phyloP scores from a whole-genome alignment of 2,797 vertebrate species.

The Stomatorhinus walkeri region DNA sequence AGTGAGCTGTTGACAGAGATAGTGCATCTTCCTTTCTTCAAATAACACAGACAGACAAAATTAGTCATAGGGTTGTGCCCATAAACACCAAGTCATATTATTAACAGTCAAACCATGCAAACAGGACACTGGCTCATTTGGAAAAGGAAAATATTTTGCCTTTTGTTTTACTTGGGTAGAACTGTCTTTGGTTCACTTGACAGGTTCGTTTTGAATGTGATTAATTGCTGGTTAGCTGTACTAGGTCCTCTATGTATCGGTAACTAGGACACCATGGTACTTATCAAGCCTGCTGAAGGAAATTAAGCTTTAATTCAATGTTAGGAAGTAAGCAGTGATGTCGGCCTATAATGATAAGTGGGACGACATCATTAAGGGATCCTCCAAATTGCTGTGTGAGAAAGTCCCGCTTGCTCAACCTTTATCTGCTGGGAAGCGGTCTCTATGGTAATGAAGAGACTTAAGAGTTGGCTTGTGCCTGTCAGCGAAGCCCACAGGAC shows the following conservation, averaged over 20 bases:
- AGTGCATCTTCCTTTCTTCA: background rate
- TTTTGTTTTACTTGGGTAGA: background rate
- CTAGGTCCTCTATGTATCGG: background rate
- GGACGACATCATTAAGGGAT: background rate
- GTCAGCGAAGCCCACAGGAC: background rate
- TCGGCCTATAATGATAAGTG: background rate
- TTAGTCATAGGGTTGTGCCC: background rate
- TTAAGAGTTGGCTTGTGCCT: background rate
- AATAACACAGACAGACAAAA: background rate
- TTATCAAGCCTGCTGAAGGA: background rate
- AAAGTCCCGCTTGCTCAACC: background rate
- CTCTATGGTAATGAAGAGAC: background rate
- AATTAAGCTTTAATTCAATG: background rate
- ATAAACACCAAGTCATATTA: constrained; percentile 3
- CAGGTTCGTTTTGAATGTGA: background rate
- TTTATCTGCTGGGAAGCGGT: background rate
- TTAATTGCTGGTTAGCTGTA: background rate
- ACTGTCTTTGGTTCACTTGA: background rate
- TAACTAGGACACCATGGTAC: background rate
- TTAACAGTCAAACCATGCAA: background rate
- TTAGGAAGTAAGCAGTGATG: background rate
- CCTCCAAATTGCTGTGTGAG: background rate
- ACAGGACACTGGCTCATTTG: background rate
- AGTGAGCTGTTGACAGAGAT: background rate
- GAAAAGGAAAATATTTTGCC: background rate